phyloP scores from a whole-genome alignment of 2,888 invertebrate species.

The Spicauda simplicius region DNA sequence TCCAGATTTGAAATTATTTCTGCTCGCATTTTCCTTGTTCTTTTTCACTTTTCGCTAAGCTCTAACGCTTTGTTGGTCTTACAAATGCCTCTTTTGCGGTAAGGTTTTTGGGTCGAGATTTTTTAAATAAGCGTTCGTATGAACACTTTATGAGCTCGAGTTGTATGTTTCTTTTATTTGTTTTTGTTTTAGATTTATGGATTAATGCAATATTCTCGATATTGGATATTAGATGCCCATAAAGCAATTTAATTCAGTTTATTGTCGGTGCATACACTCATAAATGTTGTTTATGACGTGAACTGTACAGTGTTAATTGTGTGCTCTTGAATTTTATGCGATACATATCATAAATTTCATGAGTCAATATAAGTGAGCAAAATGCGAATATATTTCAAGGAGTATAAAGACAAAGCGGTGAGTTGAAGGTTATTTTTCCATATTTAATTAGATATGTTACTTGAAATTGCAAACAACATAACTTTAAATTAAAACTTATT shows the following conservation, averaged over 20 bases:
- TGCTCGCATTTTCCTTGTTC: not conserved
- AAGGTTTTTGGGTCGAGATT: conserved; percentile 8
- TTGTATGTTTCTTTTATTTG: not conserved
- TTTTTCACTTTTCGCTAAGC: not conserved
- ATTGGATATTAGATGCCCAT: conserved; percentile 12
- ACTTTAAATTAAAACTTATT: not conserved
- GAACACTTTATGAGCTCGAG: conserved; percentile 1
- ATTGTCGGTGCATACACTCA: conserved; percentile 18
- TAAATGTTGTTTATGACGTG: conserved; percentile 31
- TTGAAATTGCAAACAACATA: not conserved
- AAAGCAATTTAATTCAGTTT: conserved; percentile 1
- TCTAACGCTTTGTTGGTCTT: conserved; percentile 2
- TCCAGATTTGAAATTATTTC: not conserved
- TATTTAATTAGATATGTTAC: too few relatives aligned
- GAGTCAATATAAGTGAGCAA: conserved; percentile 57
- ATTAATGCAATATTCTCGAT: conserved; percentile 24
- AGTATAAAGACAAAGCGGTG: conserved; percentile 72
- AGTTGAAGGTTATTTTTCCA: conserved; percentile 49
- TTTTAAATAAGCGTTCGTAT: not conserved
- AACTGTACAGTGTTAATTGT: conserved; percentile 36
- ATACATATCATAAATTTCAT: conserved; percentile 66
- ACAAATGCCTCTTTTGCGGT: conserved; percentile 4
- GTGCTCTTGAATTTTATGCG: conserved; percentile 72
- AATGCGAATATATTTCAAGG: conserved; percentile 80
- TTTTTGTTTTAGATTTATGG: conserved; percentile 17